Percentiles rank a stretch among this genome's conserved stretches.
These are phyloP conservation scores for Idaea aversata DNA, from an alignment of 2,888 invertebrate species.

Conservation along the genomic window DNA sequence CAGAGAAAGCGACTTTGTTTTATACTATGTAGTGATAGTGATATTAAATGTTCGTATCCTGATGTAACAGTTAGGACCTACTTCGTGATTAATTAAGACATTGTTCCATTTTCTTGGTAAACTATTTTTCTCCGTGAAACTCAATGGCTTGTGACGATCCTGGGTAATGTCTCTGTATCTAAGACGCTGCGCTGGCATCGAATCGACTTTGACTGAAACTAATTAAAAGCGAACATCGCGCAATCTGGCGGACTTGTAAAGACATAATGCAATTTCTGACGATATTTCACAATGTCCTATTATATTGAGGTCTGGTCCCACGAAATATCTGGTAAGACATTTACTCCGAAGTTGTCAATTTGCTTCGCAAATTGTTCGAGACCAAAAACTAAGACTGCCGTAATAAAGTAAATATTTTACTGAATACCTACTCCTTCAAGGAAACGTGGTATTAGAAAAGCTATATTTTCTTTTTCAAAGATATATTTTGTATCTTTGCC, in stretches of 20 bases:
- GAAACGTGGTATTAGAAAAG: background rate
- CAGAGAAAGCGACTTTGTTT: no score
- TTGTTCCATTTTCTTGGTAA: conserved; percentile 31
- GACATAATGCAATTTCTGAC: conserved; percentile 8
- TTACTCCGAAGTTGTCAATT: background rate
- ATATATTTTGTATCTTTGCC: background rate
- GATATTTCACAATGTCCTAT: background rate
- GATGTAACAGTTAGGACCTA: background rate
- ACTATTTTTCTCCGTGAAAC: conserved; percentile 31
- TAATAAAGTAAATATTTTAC: background rate
- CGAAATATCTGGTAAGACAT: background rate
- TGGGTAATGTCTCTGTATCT: conserved; percentile 56
- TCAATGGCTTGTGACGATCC: conserved; percentile 14
- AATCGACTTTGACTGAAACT: conserved; percentile 59
- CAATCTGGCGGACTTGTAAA: conserved; percentile 50
- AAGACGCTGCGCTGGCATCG: conserved; percentile 44
- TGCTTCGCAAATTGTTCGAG: background rate
- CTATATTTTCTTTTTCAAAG: background rate
- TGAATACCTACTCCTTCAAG: background rate
- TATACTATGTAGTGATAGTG: no score
- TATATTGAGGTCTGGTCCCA: background rate
- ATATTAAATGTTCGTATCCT: background rate
- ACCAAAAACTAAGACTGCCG: background rate
- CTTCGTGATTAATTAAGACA: background rate
- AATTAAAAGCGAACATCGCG: conserved; percentile 65